phyloP scores from a whole-genome alignment of 1,140 invertebrate genomes.

The Tigriopus japonicus region DNA sequence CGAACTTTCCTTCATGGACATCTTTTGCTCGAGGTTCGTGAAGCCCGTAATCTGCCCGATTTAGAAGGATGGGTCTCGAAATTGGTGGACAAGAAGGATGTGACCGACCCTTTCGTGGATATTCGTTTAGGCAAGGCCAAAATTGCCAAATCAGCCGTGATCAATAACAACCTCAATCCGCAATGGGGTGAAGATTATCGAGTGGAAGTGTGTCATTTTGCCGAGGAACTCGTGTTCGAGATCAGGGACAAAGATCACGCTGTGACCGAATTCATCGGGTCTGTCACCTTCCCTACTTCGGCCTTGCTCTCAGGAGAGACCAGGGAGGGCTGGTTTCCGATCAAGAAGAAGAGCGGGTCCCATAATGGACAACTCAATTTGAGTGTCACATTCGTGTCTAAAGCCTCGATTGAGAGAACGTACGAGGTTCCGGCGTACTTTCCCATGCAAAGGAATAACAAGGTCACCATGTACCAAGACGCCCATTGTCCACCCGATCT shows the following conservation, averaged over 20 bases:
- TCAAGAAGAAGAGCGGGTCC: not conserved
- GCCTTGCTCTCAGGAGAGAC: not conserved
- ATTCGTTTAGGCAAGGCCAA: not conserved
- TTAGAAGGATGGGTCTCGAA: not conserved
- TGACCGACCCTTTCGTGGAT: constrained; percentile 10
- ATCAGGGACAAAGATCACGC: constrained; percentile 11
- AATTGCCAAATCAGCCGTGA: not conserved
- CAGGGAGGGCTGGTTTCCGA: not conserved
- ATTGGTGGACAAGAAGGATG: constrained; percentile 7
- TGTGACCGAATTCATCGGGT: constrained; percentile 2
- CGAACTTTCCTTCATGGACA: not conserved
- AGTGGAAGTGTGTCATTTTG: constrained; percentile 5
- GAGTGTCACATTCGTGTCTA: not conserved
- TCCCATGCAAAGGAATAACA: constrained; percentile 16
- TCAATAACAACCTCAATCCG: constrained; percentile 7
- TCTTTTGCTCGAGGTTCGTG: not conserved
- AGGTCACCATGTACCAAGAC: constrained; percentile 19
- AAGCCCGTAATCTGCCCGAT: not conserved
- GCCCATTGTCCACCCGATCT: constrained; percentile 16
- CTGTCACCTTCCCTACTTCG: not conserved
- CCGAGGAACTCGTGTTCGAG: not conserved
- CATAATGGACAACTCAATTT: not conserved
- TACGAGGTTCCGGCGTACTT: constrained; percentile 13
- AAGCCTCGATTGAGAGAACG: not conserved
- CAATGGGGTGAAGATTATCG: not conserved